Percentiles rank a stretch among this genome's conserved stretches.
Evolutionary conservation across 1,140 invertebrate species (phyloP).

Genomic region (Drosophila subobscura): DNA sequence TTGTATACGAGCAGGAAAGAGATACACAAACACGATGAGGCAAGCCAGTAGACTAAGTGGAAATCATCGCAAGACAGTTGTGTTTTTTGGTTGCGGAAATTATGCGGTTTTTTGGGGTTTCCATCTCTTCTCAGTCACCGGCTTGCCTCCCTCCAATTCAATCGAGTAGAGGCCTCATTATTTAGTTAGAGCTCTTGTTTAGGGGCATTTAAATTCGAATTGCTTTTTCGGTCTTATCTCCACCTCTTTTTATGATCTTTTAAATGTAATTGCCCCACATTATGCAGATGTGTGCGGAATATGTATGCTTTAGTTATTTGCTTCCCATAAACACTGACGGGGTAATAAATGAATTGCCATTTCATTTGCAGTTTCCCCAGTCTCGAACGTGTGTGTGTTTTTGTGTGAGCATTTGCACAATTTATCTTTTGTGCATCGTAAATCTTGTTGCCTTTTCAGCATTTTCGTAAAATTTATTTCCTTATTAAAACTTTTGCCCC

Average conservation of each 20-base stretch:
- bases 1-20: too few species aligned
- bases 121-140: background rate
- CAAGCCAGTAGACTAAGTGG: constrained; percentile 28
- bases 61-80: constrained; percentile 57
- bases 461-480: constrained; percentile 76
- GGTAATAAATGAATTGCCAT: constrained; percentile 75
- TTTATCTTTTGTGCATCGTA: constrained; percentile 77
- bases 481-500: constrained; percentile 74
- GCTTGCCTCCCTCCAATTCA: background rate
- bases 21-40: constrained; percentile 18
- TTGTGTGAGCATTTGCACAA: constrained; percentile 53
- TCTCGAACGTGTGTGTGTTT: constrained; percentile 7
- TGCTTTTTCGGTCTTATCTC: constrained; percentile 51
- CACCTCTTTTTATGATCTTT: constrained; percentile 63
- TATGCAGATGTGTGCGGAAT: constrained; percentile 63
- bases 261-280: constrained; percentile 75
- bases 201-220: constrained; percentile 49
- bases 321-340: constrained; percentile 68
- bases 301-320: constrained; percentile 67
- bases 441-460: constrained; percentile 77
- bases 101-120: constrained; percentile 8
- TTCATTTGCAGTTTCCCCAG: constrained; percentile 62
- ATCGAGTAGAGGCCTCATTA: background rate
- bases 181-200: constrained; percentile 27
- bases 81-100: constrained; percentile 47